phyloP scores from a whole-genome alignment of 2,888 invertebrate species.

The Ganaspis brasiliensis region DNA sequence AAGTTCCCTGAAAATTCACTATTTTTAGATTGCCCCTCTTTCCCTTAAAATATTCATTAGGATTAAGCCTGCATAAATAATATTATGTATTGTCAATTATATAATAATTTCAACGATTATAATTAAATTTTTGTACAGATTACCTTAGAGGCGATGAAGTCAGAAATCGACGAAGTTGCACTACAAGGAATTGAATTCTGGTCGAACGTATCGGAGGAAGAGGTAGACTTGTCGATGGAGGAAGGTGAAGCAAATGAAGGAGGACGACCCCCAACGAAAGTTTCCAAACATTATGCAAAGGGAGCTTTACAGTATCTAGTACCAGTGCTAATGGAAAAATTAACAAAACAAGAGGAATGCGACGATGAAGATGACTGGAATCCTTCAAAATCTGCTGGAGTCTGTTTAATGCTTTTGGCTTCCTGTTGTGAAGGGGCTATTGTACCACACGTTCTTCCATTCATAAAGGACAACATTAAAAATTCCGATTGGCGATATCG shows the following conservation, averaged over 20 bases:
- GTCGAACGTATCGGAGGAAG: constrained; percentile 99
- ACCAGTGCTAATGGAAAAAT: constrained; percentile 95
- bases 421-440: constrained; percentile 99
- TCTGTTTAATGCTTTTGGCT: constrained; percentile 98
- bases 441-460: constrained; percentile 97
- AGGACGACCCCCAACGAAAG: constrained; percentile 95
- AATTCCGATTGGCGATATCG: constrained; percentile 95
- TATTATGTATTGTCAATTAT: no score
- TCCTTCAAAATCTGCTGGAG: constrained; percentile 99
- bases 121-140: constrained; percentile 87
- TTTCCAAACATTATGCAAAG: constrained; percentile 98
- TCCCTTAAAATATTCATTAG: no score
- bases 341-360: constrained; percentile 98
- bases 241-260: constrained; percentile 95
- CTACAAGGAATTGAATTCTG: constrained; percentile 99
- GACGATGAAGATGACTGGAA: constrained; percentile 99
- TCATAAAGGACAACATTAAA: constrained; percentile 97
- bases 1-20: no score
- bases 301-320: constrained; percentile 97
- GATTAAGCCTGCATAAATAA: no score
- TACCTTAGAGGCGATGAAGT: constrained; percentile 99
- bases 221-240: constrained; percentile 97
- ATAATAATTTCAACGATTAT: no score
- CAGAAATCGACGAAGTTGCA: constrained; percentile 96
- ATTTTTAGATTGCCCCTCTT: no score